These are phyloP conservation scores for Sebastes iracundus DNA, from an alignment of 2,797 vertebrate species.

Conservation along the genomic window DNA sequence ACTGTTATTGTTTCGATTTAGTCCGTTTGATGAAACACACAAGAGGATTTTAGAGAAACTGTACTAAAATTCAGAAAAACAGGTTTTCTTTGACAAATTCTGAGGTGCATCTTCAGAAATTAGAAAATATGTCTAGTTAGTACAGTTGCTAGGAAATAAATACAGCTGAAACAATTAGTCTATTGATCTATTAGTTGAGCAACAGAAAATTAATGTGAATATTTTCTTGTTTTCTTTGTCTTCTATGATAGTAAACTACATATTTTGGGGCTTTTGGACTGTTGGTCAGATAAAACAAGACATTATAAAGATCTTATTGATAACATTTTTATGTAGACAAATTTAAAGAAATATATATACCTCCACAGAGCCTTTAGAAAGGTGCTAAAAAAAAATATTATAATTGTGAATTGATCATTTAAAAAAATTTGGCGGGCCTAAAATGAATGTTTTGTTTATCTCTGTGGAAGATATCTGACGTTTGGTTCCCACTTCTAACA, in stretches of 20 bases:
- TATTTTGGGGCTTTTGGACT: not conserved
- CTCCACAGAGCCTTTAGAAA: too few species aligned
- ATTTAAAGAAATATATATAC: too few species aligned
- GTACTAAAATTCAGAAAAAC: not conserved
- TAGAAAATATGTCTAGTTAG: not conserved
- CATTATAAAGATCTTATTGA: not conserved
- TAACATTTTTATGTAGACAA: too few species aligned
- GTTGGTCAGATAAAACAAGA: not conserved
- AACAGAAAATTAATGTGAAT: not conserved
- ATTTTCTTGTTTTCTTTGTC: not conserved
- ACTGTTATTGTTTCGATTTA: not conserved
- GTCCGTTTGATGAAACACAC: constrained; percentile 5
- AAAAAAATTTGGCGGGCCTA: too few species aligned
- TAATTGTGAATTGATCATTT: too few species aligned
- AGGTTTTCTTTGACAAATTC: not conserved
- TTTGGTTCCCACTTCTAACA: too few species aligned
- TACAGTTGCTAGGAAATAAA: not conserved
- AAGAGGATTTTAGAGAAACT: constrained; percentile 3
- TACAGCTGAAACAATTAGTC: not conserved
- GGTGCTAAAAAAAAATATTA: too few species aligned
- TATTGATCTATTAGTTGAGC: not conserved
- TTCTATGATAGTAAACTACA: not conserved
- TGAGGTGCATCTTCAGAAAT: not conserved
- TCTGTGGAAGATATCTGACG: too few species aligned
- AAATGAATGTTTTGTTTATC: too few species aligned